Conservation (phyloP, 2,888 invertebrate species). For the Blastobasis adustella region DNA sequence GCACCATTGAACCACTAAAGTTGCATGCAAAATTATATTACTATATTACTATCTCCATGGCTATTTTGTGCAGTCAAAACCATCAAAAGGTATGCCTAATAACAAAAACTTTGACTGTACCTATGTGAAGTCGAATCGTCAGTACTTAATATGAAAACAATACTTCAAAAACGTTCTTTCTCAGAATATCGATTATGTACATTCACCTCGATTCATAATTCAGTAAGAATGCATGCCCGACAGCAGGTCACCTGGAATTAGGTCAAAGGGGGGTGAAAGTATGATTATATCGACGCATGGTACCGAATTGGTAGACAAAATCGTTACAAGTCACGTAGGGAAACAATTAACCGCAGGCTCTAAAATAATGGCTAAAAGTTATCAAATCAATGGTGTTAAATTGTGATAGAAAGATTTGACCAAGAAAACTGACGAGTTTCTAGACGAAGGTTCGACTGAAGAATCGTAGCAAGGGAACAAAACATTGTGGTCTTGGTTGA, state of each 20-base stretch:
- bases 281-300: background rate
- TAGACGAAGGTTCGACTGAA: slow-evolving; percentile 13
- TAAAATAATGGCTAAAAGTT: no score
- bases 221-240: background rate
- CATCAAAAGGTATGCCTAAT: background rate
- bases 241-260: background rate
- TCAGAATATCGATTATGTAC: background rate
- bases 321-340: background rate
- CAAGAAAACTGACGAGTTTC: slow-evolving; percentile 19
- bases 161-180: no score
- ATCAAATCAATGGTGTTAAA: no score
- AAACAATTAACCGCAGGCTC: slow-evolving; percentile 13
- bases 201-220: background rate
- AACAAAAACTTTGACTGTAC: background rate
- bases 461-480: background rate
- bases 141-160: background rate
- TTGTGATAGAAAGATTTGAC: slow-evolving; percentile 15
- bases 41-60: no score
- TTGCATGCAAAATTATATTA: no score
- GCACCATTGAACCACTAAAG: no score
- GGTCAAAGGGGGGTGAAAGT: background rate
- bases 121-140: background rate
- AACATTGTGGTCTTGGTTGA: background rate
- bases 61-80: background rate
- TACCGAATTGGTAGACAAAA: background rate